Evolutionary conservation across 2,888 invertebrate genomes (phyloP).

Genomic region (Polymixis lichenea): DNA sequence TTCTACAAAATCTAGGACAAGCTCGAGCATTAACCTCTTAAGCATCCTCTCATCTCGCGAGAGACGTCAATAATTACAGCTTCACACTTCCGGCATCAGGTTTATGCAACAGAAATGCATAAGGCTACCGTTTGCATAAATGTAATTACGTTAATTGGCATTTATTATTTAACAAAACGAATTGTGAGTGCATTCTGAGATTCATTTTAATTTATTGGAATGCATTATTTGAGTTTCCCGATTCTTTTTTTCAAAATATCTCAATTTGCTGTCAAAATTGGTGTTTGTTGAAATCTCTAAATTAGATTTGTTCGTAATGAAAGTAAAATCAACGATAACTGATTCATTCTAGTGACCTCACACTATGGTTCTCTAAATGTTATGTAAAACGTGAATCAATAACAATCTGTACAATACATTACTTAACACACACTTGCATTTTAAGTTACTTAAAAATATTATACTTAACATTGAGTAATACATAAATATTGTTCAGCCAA

Average conservation of each 20-base stretch:
- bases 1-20: slow-evolving; percentile 32
- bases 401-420: slow-evolving; percentile 10
- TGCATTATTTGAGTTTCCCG: not conserved
- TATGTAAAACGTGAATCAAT: slow-evolving; percentile 9
- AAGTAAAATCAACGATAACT: slow-evolving; percentile 5
- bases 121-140: slow-evolving; percentile 73
- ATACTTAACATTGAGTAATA: slow-evolving; percentile 28
- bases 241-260: not conserved
- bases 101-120: slow-evolving; percentile 71
- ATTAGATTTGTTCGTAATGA: not conserved
- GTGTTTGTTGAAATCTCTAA: slow-evolving; percentile 11
- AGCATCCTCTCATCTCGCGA: slow-evolving; percentile 35
- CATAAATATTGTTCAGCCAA: not conserved
- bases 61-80: slow-evolving; percentile 46
- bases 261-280: not conserved
- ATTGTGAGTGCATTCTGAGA: slow-evolving; percentile 47
- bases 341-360: not conserved
- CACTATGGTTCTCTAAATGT: not conserved
- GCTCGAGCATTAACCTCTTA: slow-evolving; percentile 21
- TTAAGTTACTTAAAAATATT: slow-evolving; percentile 9
- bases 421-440: slow-evolving; percentile 8
- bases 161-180: slow-evolving; percentile 61
- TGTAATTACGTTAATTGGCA: slow-evolving; percentile 66
- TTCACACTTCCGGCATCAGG: slow-evolving; percentile 63
- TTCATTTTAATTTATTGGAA: slow-evolving; percentile 13